Conservation (phyloP, 2,888 invertebrate genomes). For the Sphecodes monilicornis region DNA sequence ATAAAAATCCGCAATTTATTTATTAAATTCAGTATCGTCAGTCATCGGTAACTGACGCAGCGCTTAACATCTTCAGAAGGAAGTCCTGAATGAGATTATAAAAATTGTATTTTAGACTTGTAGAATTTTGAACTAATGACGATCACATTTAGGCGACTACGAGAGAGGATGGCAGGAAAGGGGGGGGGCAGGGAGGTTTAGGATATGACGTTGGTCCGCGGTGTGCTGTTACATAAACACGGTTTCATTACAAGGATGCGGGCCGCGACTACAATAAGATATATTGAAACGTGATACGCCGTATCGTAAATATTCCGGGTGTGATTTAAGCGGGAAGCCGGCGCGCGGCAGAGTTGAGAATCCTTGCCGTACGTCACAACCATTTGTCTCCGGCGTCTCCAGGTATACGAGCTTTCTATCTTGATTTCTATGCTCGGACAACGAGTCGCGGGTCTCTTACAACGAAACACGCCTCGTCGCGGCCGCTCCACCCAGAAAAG, state of each 20-base stretch:
- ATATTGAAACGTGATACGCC: conserved; percentile 74
- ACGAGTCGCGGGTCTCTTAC: conserved; percentile 69
- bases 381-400: conserved; percentile 73
- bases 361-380: conserved; percentile 72
- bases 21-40: too few relatives aligned
- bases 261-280: conserved; percentile 70
- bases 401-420: conserved; percentile 75
- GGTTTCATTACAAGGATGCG: conserved; percentile 68
- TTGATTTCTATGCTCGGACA: conserved; percentile 74
- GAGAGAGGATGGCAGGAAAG: not conserved
- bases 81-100: too few relatives aligned
- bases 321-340: conserved; percentile 69
- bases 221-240: conserved; percentile 69
- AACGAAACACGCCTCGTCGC: conserved; percentile 63
- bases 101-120: too few relatives aligned
- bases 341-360: conserved; percentile 50
- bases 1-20: too few relatives aligned
- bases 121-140: not conserved
- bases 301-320: conserved; percentile 73
- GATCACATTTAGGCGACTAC: not conserved
- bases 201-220: conserved; percentile 60
- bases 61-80: too few relatives aligned
- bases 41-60: too few relatives aligned
- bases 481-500: conserved; percentile 70
- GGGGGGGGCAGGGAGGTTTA: not conserved